These are phyloP conservation scores for Discoglossus pictus DNA, from an alignment of 2,797 vertebrate species.

Conservation along the genomic window DNA sequence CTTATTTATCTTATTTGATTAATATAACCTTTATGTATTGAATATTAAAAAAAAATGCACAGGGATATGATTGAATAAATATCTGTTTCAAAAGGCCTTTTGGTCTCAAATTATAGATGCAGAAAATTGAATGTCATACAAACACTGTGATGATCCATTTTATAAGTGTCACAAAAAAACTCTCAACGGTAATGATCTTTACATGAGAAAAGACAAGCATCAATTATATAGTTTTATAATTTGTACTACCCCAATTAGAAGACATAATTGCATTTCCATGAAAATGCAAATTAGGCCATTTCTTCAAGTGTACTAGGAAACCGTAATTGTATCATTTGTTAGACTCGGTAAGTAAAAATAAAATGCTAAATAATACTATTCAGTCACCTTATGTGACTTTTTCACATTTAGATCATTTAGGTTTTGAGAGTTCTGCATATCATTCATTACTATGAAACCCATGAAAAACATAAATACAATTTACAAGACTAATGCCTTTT, in stretches of 20 bases:
- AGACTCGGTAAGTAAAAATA: slow-evolving; percentile 25
- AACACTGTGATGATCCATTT: slow-evolving; percentile 45
- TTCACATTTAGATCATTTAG: slow-evolving; percentile 22
- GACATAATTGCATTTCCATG: slow-evolving; percentile 47
- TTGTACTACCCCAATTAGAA: slow-evolving; percentile 44
- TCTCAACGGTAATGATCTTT: slow-evolving; percentile 47
- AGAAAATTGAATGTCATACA: slow-evolving; percentile 45
- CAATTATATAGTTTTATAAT: slow-evolving; percentile 52
- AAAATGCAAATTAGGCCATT: slow-evolving; percentile 50
- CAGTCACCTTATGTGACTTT: slow-evolving; percentile 24
- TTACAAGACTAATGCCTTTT: background rate
- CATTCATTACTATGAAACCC: background rate
- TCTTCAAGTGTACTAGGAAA: slow-evolving; percentile 45
- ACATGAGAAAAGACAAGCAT: slow-evolving; percentile 47
- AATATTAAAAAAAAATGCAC: no score
- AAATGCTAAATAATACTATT: slow-evolving; percentile 33
- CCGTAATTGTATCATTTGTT: slow-evolving; percentile 45
- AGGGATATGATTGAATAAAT: slow-evolving; percentile 19
- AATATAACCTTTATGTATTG: no score
- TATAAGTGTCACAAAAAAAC: slow-evolving; percentile 41
- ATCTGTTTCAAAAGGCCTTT: slow-evolving; percentile 10
- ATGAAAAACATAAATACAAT: background rate
- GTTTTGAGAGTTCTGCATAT: background rate
- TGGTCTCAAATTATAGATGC: slow-evolving; percentile 40
- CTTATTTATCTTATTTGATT: no score